Evolutionary conservation across 2,797 vertebrate species (phyloP).

Genomic region (Labroides dimidiatus): DNA sequence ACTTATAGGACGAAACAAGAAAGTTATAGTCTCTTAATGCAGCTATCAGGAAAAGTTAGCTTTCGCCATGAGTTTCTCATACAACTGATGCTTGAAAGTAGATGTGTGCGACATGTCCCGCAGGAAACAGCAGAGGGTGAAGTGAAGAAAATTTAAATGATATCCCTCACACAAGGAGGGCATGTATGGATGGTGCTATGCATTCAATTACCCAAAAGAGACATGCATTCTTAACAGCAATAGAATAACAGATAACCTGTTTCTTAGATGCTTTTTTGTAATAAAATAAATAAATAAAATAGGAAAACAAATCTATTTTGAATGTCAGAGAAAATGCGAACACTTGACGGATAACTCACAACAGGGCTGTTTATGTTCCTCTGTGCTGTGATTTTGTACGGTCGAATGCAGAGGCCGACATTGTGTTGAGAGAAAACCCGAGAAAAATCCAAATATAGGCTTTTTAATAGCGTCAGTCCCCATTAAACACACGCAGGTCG

Average conservation of each 20-base stretch:
- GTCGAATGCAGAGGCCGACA: constrained; percentile 31
- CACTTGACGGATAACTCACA: constrained; percentile 48
- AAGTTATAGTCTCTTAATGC: constrained; percentile 57
- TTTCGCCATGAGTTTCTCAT: constrained; percentile 49
- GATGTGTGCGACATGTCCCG: constrained; percentile 49
- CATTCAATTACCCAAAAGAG: constrained; percentile 73
- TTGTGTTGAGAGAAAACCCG: constrained; percentile 43
- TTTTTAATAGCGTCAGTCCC: constrained; percentile 40
- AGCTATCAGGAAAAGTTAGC: constrained; percentile 63
- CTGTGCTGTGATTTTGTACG: constrained; percentile 55
- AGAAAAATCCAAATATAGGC: constrained; percentile 47
- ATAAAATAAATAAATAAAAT: constrained; percentile 30
- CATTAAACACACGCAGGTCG: constrained; percentile 40
- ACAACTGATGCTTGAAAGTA: constrained; percentile 43
- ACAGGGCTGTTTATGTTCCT: constrained; percentile 69
- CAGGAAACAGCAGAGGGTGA: constrained; percentile 46
- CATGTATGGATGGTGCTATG: constrained; percentile 82
- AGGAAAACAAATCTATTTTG: constrained; percentile 62
- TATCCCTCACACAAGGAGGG: constrained; percentile 53
- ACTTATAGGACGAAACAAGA: constrained; percentile 38
- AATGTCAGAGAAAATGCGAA: constrained; percentile 58
- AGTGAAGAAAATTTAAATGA: constrained; percentile 44
- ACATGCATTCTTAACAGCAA: constrained; percentile 82
- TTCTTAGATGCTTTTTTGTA: constrained; percentile 73
- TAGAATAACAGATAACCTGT: constrained; percentile 74